These are phyloP conservation scores for Ceratothoa steindachneri DNA, from an alignment of 2,888 invertebrate species.

Conservation along the genomic window DNA sequence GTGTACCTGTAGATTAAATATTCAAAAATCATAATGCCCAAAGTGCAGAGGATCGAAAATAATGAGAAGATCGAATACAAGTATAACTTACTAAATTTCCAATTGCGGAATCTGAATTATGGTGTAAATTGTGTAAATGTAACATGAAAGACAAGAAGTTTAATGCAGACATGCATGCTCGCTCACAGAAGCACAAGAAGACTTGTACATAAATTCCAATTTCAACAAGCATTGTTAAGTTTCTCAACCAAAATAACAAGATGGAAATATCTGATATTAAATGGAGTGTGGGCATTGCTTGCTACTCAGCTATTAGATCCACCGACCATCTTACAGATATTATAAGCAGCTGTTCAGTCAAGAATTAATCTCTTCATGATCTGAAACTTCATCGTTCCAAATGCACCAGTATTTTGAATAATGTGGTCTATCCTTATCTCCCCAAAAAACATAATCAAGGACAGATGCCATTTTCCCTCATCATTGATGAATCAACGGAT, in stretches of 20 bases:
- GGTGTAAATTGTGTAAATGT: constrained; percentile 5
- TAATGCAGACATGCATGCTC: constrained; percentile 6
- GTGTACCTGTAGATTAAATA: neutral
- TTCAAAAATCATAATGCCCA: neutral
- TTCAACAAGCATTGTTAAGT: neutral
- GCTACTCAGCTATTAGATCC: constrained; percentile 10
- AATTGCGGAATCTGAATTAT: neutral
- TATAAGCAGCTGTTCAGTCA: neutral
- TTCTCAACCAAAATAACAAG: neutral
- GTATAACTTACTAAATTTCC: neutral
- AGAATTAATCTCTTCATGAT: constrained; percentile 4
- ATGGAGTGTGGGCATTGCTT: constrained; percentile 8
- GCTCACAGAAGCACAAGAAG: neutral
- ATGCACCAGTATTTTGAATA: constrained; percentile 6
- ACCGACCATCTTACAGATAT: constrained; percentile 6
- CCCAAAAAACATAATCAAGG: neutral
- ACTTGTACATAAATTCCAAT: neutral
- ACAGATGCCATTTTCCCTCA: neutral
- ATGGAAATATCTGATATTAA: constrained; percentile 11
- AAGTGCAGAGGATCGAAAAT: neutral
- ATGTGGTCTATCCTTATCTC: neutral
- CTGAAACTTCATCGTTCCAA: neutral
- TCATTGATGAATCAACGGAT: constrained; percentile 9
- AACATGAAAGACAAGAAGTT: neutral
- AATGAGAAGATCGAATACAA: neutral